Conservation (phyloP, 2,797 vertebrate species). For the Mormyrops attenuatus region DNA sequence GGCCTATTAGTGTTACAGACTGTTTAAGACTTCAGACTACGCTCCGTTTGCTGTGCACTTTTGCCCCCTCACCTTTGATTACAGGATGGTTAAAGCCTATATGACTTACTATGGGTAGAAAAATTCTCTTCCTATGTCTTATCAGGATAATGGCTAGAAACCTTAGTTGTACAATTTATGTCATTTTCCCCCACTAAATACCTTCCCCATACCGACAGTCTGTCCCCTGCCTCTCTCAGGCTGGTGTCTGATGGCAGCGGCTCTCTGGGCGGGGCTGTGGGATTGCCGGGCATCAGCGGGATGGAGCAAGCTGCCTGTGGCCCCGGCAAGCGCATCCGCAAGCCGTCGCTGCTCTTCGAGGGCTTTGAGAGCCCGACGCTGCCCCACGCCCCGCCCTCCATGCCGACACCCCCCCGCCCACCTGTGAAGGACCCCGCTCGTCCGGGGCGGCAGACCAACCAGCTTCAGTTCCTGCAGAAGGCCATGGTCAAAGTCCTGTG, state of each 20-base stretch:
- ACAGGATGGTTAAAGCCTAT: background rate
- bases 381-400: slow-evolving; percentile 56
- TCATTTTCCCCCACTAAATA: background rate
- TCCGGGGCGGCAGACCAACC: slow-evolving; percentile 78
- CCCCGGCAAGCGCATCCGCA: slow-evolving; percentile 85
- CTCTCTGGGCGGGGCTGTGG: slow-evolving; percentile 48
- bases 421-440: slow-evolving; percentile 76
- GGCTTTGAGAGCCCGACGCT: slow-evolving; percentile 88
- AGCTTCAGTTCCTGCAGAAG: slow-evolving; percentile 86
- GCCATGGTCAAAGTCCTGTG: slow-evolving; percentile 82
- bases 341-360: slow-evolving; percentile 87
- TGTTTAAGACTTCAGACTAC: background rate
- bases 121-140: background rate
- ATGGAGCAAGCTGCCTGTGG: slow-evolving; percentile 59
- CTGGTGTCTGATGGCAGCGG: slow-evolving; percentile 59
- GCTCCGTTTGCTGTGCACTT: background rate
- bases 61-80: background rate
- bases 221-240: slow-evolving; percentile 34
- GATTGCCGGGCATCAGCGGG: slow-evolving; percentile 56
- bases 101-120: background rate
- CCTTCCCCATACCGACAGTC: background rate
- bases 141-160: background rate
- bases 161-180: background rate
- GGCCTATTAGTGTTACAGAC: background rate
- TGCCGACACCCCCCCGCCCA: slow-evolving; percentile 55